phyloP scores from a whole-genome alignment of 2,888 invertebrate genomes.

The Gnatocerus cornutus region DNA sequence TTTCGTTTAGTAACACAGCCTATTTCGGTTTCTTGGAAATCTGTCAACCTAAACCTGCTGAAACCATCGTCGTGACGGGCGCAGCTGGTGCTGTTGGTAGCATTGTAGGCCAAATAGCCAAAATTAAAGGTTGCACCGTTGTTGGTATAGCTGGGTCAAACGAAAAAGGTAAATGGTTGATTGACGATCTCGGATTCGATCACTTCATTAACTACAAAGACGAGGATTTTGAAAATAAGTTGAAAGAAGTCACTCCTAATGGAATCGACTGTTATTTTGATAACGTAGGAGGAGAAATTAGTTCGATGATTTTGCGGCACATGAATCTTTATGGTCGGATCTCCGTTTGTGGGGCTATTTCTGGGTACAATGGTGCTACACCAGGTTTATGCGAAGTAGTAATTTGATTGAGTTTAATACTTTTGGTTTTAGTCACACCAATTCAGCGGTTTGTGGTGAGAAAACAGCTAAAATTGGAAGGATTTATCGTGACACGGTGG shows the following conservation, averaged over 20 bases:
- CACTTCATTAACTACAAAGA: conserved; percentile 78
- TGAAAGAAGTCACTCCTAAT: conserved; percentile 77
- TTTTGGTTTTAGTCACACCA: conserved; percentile 52
- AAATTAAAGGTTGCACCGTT: conserved; percentile 79
- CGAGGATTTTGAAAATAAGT: conserved; percentile 71
- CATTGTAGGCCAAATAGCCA: conserved; percentile 85
- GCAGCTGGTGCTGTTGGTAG: conserved; percentile 87
- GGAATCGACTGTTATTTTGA: conserved; percentile 85
- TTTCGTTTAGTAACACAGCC: conserved; percentile 72
- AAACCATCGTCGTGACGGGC: conserved; percentile 80
- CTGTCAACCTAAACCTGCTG: conserved; percentile 80
- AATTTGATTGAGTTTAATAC: neutral
- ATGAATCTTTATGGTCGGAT: conserved; percentile 30
- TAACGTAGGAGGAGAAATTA: conserved; percentile 76
- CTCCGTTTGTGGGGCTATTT: conserved; percentile 77
- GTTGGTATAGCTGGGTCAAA: conserved; percentile 83
- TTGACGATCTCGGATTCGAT: conserved; percentile 23
- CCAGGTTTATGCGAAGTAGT: neutral
- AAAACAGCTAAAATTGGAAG: conserved; percentile 61
- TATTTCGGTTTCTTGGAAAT: conserved; percentile 82
- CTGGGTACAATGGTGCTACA: conserved; percentile 75
- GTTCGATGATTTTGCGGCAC: neutral
- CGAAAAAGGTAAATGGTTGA: conserved; percentile 73
- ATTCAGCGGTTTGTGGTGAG: conserved; percentile 54
- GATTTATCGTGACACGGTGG: conserved; percentile 59